Evolutionary conservation across 2,113 vertebrate genomes (phyloP).

Genomic region (Halichoeres trimaculatus): DNA sequence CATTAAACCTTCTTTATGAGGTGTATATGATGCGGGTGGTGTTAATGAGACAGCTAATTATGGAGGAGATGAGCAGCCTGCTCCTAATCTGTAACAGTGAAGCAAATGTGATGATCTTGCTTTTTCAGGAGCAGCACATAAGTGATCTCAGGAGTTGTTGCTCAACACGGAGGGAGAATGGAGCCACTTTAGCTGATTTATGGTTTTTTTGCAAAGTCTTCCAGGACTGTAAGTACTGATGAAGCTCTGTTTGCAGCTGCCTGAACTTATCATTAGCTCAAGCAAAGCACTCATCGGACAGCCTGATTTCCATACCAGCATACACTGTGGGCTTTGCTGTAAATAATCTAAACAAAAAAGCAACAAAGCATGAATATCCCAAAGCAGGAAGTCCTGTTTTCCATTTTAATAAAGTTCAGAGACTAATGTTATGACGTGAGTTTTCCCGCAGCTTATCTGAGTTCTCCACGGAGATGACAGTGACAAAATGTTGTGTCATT

Average conservation of each 20-base stretch:
- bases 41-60: neutral
- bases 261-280: slow-evolving; percentile 27
- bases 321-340: slow-evolving; percentile 5
- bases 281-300: slow-evolving; percentile 27
- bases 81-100: neutral
- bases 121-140: neutral
- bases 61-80: neutral
- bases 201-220: neutral
- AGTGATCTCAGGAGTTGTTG: neutral
- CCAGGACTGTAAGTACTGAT: slow-evolving; percentile 13
- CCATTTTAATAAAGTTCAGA: slow-evolving; percentile 3
- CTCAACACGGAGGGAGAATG: neutral
- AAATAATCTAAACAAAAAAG: neutral
- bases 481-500: slow-evolving; percentile 14
- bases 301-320: slow-evolving; percentile 20
- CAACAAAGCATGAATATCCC: neutral
- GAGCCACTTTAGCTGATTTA: neutral
- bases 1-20: neutral
- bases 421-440: slow-evolving; percentile 3
- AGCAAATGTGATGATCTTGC: neutral
- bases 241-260: neutral
- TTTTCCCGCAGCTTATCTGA: slow-evolving; percentile 7
- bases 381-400: slow-evolving; percentile 3
- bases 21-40: neutral
- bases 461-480: neutral